Base-by-base conservation (phyloP, 2,113 vertebrate genomes). In the Rhinopomastus cyanomelas region DNA sequence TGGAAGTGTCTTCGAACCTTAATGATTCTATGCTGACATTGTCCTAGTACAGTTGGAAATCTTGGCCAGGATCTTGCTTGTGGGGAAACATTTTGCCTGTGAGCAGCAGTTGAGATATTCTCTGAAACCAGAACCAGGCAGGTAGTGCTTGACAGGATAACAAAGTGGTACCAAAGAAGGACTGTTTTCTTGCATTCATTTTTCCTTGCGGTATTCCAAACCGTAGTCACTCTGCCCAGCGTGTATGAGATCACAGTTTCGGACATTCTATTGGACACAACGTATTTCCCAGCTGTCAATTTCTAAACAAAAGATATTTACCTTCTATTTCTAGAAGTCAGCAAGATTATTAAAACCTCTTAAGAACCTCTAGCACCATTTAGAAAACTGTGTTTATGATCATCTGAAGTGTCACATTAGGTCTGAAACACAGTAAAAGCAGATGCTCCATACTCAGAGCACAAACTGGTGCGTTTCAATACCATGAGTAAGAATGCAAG, bases 311-410 rank as follows among this genome's bases (percentile, higher is more conserved):
- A 90, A 37, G 3, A 15, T 17, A 66, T 61, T 87, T 79, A 44
- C 71, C 55, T 75, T 79, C 36, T 79, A 59, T 90, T 95, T 93
- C 74, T 88, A 89, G 74, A 81, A 84, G 25, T 6, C 19, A 77
- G 32, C 14, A 86, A 90, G 34, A 78, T 75, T 65, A 80, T 77
- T 71, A 74, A 85, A 86, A 71, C 30, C 30, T 87, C 66, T 90
- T 48, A 60, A 78, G 55, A 87, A 83, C 34, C 56, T 62, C 69
- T 79, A 80, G 66, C 64, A 92, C 57, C 11, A 68, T 87, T 87
- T 86, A 95, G 88, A 87, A 94, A 94, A 91, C 42, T 88, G 93
- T 39, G 10, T 89, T 96, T 85, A 88, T 80, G 71, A 92, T 90
- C 71, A 90, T 87, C 90, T 75, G 60, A 88, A 81, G 56, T 52